These are phyloP conservation scores for Cyprinella venusta DNA, from an alignment of 2,797 vertebrate genomes.

Conservation along the genomic window DNA sequence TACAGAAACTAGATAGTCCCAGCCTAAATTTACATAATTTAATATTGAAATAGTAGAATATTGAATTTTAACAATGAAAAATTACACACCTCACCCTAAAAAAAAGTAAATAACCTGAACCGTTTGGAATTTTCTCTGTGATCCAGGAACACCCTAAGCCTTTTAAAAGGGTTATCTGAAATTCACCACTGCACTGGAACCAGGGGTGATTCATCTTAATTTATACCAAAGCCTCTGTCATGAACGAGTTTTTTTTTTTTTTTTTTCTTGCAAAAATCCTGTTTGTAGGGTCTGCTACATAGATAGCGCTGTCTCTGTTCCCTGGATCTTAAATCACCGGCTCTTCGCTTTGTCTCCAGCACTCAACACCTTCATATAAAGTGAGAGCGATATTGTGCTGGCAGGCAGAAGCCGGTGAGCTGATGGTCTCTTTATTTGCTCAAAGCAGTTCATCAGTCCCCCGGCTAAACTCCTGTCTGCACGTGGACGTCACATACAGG, in stretches of 20 bases:
- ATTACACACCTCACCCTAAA: background rate
- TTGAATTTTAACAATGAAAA: too few species aligned
- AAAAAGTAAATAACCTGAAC: background rate
- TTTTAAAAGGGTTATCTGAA: slow-evolving; percentile 14
- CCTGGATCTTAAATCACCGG: slow-evolving; percentile 48
- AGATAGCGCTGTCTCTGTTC: slow-evolving; percentile 40
- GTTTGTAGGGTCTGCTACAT: slow-evolving; percentile 14
- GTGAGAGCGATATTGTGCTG: slow-evolving; percentile 46
- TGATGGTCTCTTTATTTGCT: slow-evolving; percentile 55
- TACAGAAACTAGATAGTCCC: background rate
- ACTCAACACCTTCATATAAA: slow-evolving; percentile 62
- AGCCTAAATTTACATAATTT: background rate
- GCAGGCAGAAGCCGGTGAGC: slow-evolving; percentile 40
- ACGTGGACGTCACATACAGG: slow-evolving; percentile 36
- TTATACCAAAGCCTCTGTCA: slow-evolving; percentile 9
- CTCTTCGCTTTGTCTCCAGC: slow-evolving; percentile 56
- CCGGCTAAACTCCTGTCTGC: slow-evolving; percentile 47
- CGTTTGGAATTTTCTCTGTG: slow-evolving; percentile 15
- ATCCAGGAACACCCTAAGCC: slow-evolving; percentile 4
- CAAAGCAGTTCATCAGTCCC: slow-evolving; percentile 50
- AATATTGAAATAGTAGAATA: background rate
- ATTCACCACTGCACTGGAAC: slow-evolving; percentile 18
- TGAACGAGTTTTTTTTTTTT: background rate
- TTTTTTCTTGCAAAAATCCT: slow-evolving; percentile 3
- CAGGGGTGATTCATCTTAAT: slow-evolving; percentile 36